Evolutionary conservation across 2,113 vertebrate genomes (phyloP).

Genomic region (Lichenostomus cassidix): DNA sequence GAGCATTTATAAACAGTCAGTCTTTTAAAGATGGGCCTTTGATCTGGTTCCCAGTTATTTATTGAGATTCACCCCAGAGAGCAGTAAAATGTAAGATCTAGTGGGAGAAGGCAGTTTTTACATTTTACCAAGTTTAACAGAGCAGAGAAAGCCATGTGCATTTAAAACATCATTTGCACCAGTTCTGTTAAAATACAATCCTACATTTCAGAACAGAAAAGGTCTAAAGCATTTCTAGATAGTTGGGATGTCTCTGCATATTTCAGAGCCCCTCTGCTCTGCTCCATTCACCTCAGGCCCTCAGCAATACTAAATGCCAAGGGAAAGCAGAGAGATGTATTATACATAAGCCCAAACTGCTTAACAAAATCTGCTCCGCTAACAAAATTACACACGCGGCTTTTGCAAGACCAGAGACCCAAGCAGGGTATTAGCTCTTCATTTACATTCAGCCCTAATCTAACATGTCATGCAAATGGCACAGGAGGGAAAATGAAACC

Average conservation of each 20-base stretch:
- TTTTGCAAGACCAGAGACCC: not conserved
- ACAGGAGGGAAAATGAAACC: conserved; percentile 49
- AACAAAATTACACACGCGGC: not conserved
- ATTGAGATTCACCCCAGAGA: conserved; percentile 47
- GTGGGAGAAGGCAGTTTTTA: conserved; percentile 14
- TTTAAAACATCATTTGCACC: not conserved
- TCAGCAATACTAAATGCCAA: not conserved
- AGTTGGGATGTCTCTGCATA: not conserved
- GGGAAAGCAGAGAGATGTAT: not conserved
- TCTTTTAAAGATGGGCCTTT: conserved; percentile 45
- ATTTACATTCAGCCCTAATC: conserved; percentile 50
- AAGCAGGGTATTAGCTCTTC: conserved; percentile 27
- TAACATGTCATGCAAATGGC: conserved; percentile 59
- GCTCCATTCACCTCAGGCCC: not conserved
- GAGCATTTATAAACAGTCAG: not conserved
- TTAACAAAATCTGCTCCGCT: not conserved
- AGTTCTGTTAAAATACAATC: not conserved
- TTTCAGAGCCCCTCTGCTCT: not conserved
- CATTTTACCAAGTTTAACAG: conserved; percentile 2
- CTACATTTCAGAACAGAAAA: not conserved
- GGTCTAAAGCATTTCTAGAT: not conserved
- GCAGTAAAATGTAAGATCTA: conserved; percentile 30
- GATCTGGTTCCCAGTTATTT: conserved; percentile 60
- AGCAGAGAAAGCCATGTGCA: not conserved
- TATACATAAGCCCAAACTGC: not conserved